These are phyloP conservation scores for Apoda limacodes DNA, from an alignment of 2,888 invertebrate species.

Conservation along the genomic window DNA sequence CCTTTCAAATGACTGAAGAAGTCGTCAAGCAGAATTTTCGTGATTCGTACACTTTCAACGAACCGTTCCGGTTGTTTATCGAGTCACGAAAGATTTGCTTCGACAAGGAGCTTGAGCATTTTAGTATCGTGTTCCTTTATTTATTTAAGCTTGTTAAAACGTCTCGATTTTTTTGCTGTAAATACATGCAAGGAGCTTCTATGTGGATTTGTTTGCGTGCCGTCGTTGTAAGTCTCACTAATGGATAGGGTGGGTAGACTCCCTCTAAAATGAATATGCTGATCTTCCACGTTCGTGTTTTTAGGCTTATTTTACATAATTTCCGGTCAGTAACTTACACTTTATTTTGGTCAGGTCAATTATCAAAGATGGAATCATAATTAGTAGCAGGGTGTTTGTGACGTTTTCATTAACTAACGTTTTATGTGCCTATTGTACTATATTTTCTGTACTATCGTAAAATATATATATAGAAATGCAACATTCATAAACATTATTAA, in stretches of 20 bases:
- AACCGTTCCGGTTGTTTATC: conserved; percentile 36
- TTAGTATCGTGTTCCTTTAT: conserved; percentile 42
- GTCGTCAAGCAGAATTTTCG: conserved; percentile 44
- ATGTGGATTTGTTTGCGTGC: conserved; percentile 44
- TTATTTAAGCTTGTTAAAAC: conserved; percentile 39
- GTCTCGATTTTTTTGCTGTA: conserved; percentile 34
- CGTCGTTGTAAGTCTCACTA: conserved; percentile 43
- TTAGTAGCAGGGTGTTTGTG: no score
- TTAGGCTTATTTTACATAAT: conserved; percentile 60
- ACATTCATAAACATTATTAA: no score
- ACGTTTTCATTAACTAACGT: no score
- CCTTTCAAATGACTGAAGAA: conserved; percentile 53
- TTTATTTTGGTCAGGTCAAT: conserved; percentile 38
- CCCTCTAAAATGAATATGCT: conserved; percentile 59
- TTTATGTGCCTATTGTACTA: no score
- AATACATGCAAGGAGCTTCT: conserved; percentile 47
- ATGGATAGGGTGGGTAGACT: conserved; percentile 48
- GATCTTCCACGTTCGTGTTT: conserved; percentile 54
- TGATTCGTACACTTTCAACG: conserved; percentile 26
- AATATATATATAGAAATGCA: no score
- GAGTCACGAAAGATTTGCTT: conserved; percentile 41
- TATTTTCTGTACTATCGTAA: no score
- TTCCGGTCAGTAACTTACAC: conserved; percentile 52
- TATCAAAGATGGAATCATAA: no score
- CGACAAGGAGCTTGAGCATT: conserved; percentile 38